Evolutionary conservation across 1,140 invertebrate species (phyloP), one percentile per base, ranked within the genome.

Genomic region (Augochlora pura): DNA sequence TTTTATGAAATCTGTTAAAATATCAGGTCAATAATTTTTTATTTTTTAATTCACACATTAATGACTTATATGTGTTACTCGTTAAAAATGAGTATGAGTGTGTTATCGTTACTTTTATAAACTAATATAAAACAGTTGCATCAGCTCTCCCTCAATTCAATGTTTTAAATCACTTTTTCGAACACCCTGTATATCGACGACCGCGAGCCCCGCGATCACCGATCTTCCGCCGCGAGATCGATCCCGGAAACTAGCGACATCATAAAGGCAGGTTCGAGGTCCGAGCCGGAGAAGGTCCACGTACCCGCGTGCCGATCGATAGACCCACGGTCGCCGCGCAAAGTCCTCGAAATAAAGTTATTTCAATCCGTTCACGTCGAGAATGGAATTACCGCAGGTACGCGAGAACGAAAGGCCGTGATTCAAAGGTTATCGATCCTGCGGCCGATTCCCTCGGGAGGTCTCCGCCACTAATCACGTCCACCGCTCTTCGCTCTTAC

Each of bases 361-460:
- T 21, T 42, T 18, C 7, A 39, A 78, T 78, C 59, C 62, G 42
- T 23, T 72, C 46, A 16, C 46, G 9, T 2, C 46, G 32, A 21
- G 12, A 14, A 52, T 39, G 38, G 42, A n/a, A 71, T 63, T 27
- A 2, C 12, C 14, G 49, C 14, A 7, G 3, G 49, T 21, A 21
- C 49, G 49, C 49, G 76, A 23, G 67, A 68, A 76, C 38, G 46
- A 64, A 72, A 72, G 46, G 18, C 1, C 46, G 68, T 9, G 76
- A 64, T 63, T 78, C 76, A 65, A 78, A 54, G 76, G 76, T 57
- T 77, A 77, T 77, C 74, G 74, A 72, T 78, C 42, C n/a, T 12
- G 5, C 46, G 23, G 25, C 18, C 18, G 59, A 77, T 77, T 64
- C 68, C 18, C 10, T 1, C 9, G 6, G 52, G 18, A 42, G 21